Percentiles rank a stretch among this genome's conserved stretches.
These are phyloP conservation scores for Ceratosolen fusciceps DNA, from an alignment of 1,140 invertebrate genomes.

Conservation along the genomic window DNA sequence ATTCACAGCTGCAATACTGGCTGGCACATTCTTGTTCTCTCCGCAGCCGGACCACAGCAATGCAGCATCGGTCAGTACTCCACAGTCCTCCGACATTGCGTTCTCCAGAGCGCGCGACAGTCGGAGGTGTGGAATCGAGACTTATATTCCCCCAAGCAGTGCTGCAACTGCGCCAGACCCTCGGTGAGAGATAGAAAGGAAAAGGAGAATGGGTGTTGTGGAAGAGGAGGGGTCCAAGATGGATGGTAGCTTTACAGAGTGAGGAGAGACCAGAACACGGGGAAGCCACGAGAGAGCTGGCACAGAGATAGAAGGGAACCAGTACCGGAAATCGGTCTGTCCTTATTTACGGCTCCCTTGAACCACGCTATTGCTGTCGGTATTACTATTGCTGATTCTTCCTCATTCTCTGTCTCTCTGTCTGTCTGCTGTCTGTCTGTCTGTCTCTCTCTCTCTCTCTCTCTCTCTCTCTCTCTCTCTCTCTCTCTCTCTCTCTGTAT, in stretches of 20 bases:
- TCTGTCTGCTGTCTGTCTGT: background rate
- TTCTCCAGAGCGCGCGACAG: conserved; percentile 6
- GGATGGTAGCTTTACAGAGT: conserved; percentile 15
- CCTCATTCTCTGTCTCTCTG: background rate
- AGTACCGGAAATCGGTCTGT: conserved; percentile 65
- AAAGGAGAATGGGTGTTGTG: background rate
- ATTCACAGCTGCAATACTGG: conserved; percentile 14
- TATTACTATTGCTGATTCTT: background rate
- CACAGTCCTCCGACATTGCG: background rate
- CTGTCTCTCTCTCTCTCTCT: background rate
- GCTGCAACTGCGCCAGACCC: conserved; percentile 16
- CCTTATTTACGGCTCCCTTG: conserved; percentile 61
- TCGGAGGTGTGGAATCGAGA: background rate
- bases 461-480: conserved; percentile 8
- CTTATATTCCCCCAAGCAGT: background rate
- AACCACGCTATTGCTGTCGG: conserved; percentile 49
- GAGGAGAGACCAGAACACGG: background rate
- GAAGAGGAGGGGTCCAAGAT: conserved; percentile 34
- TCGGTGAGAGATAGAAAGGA: background rate
- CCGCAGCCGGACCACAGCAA: background rate
- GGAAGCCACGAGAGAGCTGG: background rate
- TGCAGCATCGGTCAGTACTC: background rate
- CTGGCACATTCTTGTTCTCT: background rate
- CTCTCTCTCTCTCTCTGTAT: conserved; percentile 1
- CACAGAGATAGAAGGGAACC: conserved; percentile 35